A percentile compares a stretch with the other conserved stretches of the same genome.
Conservation (phyloP, 2,113 vertebrate genomes). For the Erythrolamprus reginae region DNA sequence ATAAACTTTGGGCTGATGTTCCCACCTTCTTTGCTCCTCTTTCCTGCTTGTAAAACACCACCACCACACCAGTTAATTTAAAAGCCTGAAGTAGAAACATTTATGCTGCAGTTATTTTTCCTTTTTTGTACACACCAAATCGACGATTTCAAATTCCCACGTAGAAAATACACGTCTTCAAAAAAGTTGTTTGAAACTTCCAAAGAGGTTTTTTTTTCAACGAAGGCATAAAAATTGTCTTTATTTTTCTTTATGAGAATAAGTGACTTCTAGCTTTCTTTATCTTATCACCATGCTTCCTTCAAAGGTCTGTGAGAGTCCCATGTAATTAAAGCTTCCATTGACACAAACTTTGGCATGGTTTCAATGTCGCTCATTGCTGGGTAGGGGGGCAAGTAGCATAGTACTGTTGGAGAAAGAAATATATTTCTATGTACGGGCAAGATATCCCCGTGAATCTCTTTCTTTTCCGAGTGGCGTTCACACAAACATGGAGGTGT, state of each 20-base stretch:
- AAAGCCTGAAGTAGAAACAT: conserved; percentile 68
- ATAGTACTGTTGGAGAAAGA: background rate
- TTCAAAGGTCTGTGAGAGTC: background rate
- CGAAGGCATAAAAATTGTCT: background rate
- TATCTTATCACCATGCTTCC: background rate
- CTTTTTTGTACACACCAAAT: conserved; percentile 53
- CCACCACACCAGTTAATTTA: conserved; percentile 63
- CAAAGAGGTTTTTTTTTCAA: background rate
- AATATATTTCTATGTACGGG: background rate
- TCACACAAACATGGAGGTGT: background rate
- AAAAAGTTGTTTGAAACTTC: background rate
- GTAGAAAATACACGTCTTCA: background rate
- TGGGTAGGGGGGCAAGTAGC: background rate
- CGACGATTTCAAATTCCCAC: background rate
- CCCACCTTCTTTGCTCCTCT: conserved; percentile 50
- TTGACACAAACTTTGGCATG: background rate
- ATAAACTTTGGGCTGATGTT: conserved; percentile 55
- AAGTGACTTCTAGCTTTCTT: background rate
- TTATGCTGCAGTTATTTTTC: conserved; percentile 33
- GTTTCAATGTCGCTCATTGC: background rate
- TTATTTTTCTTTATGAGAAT: background rate
- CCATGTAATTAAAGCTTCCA: background rate
- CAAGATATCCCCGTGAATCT: background rate
- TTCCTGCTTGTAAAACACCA: conserved; percentile 35
- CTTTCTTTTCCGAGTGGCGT: background rate